Conservation (phyloP, 2,888 invertebrate species). For the Thymelicus lineola region DNA sequence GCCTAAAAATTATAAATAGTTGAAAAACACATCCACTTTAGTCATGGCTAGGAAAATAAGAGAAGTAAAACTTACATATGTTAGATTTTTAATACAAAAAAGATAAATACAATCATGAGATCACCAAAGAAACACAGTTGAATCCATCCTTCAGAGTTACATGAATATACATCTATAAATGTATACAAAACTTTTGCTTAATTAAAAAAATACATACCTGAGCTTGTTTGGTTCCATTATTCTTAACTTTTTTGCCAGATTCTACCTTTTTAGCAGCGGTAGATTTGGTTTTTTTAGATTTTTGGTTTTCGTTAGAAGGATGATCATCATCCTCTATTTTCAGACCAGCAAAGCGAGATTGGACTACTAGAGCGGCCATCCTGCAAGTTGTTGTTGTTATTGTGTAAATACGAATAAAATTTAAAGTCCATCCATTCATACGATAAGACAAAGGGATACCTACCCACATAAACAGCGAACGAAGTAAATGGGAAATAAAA, state of each 20-base stretch:
- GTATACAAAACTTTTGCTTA: not conserved
- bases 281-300: slow-evolving; percentile 70
- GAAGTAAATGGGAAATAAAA: not conserved
- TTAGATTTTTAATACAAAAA: not conserved
- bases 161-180: not conserved
- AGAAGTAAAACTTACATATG: not conserved
- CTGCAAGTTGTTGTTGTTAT: slow-evolving; percentile 38
- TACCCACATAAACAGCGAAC: not conserved
- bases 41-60: too few species aligned
- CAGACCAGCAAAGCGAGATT: slow-evolving; percentile 90
- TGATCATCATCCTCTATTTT: slow-evolving; percentile 90
- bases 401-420: slow-evolving; percentile 1
- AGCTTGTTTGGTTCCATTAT: slow-evolving; percentile 56
- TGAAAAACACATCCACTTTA: not conserved
- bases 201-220: slow-evolving; percentile 33
- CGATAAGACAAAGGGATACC: not conserved
- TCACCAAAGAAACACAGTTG: too few species aligned
- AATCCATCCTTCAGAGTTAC: too few species aligned
- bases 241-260: slow-evolving; percentile 65
- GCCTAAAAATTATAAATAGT: slow-evolving; percentile 45
- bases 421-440: not conserved
- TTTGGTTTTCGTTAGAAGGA: slow-evolving; percentile 63
- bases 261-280: slow-evolving; percentile 64
- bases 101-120: too few species aligned
- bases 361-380: slow-evolving; percentile 88